Percentiles rank a stretch among this genome's conserved stretches.
Evolutionary conservation across 2,888 invertebrate genomes (phyloP).

Genomic region (Oxystoma pomonae): DNA sequence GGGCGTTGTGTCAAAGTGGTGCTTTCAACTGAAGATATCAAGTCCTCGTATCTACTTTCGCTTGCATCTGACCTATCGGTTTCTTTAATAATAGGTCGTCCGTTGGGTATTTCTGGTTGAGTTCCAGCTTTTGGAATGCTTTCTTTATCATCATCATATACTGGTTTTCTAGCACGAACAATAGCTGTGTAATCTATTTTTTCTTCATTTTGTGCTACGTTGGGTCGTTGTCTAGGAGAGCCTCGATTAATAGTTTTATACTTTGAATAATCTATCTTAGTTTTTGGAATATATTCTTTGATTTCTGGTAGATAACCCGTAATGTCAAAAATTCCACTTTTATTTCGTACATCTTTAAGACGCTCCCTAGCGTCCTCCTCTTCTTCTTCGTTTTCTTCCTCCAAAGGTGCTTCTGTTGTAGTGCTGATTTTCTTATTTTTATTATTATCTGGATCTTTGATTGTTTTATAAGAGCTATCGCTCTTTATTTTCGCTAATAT

Average conservation of each 20-base stretch:
- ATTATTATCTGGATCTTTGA: slow-evolving; percentile 37
- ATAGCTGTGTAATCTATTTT: neutral
- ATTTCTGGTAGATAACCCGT: slow-evolving; percentile 41
- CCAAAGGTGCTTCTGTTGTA: slow-evolving; percentile 28
- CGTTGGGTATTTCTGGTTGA: neutral
- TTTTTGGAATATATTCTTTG: slow-evolving; percentile 39
- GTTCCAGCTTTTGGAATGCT: neutral
- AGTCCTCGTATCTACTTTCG: neutral
- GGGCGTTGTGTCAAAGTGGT: neutral
- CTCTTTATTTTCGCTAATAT: slow-evolving; percentile 38
- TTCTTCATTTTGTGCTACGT: neutral
- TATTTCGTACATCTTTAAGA: slow-evolving; percentile 33
- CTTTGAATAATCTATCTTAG: slow-evolving; percentile 43
- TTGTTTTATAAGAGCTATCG: slow-evolving; percentile 36
- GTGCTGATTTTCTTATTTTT: slow-evolving; percentile 26
- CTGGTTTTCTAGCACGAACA: neutral
- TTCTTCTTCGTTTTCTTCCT: slow-evolving; percentile 27
- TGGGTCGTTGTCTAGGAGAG: neutral
- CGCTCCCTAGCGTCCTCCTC: slow-evolving; percentile 28
- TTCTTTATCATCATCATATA: neutral
- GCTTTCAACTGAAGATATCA: neutral
- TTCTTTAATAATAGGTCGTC: neutral
- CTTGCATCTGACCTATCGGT: neutral
- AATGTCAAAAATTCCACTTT: slow-evolving; percentile 43
- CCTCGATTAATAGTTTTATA: slow-evolving; percentile 44